A percentile compares a stretch with the other conserved stretches of the same genome.
These are phyloP conservation scores for Anastrepha ludens DNA, from an alignment of 1,140 invertebrate genomes.

Conservation along the genomic window DNA sequence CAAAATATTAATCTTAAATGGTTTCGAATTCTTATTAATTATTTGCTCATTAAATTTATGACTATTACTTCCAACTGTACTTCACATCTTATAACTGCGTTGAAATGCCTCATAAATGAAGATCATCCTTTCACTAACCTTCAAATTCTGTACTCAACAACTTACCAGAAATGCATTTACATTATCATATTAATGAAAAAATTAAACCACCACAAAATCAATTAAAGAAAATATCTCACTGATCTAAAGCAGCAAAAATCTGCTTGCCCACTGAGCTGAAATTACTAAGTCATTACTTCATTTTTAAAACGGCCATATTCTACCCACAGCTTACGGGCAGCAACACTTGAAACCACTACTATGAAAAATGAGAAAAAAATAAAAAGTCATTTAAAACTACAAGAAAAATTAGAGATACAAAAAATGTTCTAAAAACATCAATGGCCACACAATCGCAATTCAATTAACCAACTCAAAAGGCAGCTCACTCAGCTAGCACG, in stretches of 20 bases:
- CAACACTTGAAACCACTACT: background rate
- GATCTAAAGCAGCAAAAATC: background rate
- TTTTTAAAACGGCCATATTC: background rate
- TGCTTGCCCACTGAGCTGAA: constrained; percentile 15
- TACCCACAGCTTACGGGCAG: background rate
- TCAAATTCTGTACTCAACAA: background rate
- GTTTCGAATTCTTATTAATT: too few relatives aligned
- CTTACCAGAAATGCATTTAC: too few relatives aligned
- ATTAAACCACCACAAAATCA: background rate
- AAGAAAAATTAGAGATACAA: background rate
- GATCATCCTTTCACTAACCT: constrained; percentile 19
- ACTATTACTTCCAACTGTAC: too few relatives aligned
- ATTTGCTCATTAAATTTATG: too few relatives aligned
- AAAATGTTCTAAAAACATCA: background rate
- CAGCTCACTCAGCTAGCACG: background rate
- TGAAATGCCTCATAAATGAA: background rate
- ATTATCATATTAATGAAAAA: too few relatives aligned
- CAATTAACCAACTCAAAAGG: background rate
- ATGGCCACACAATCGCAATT: background rate
- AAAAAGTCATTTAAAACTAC: background rate
- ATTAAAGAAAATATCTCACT: background rate
- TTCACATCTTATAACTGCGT: too few relatives aligned
- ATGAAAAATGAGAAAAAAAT: background rate
- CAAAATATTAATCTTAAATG: too few relatives aligned
- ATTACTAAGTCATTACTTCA: background rate